A percentile compares a stretch with the other conserved stretches of the same genome.
Evolutionary conservation across 2,797 vertebrate genomes (phyloP).

Genomic region (Neosilurus mollespiculum): DNA sequence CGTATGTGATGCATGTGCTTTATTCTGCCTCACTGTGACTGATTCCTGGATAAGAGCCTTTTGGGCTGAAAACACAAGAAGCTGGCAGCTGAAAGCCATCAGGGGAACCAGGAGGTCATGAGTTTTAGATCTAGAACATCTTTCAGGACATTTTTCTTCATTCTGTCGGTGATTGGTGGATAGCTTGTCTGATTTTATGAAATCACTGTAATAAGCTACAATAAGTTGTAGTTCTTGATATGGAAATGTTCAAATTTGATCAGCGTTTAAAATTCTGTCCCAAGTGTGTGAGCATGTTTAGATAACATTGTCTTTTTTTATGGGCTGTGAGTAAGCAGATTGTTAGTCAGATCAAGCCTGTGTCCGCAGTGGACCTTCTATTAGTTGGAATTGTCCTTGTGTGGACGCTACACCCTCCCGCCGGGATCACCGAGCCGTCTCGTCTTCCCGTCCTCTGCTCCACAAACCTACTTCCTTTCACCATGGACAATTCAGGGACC

Average conservation of each 20-base stretch:
- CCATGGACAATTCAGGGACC: conserved; percentile 52
- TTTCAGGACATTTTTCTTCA: conserved; percentile 23
- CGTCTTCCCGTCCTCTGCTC: conserved; percentile 44
- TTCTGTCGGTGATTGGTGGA: conserved; percentile 30
- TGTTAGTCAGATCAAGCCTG: conserved; percentile 12
- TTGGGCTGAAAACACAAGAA: neutral
- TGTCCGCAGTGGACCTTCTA: conserved; percentile 34
- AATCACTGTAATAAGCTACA: conserved; percentile 3
- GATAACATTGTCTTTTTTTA: neutral
- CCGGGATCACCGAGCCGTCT: conserved; percentile 24
- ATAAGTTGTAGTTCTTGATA: conserved; percentile 1
- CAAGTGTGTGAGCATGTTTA: neutral
- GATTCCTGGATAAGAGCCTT: conserved; percentile 26
- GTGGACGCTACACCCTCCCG: conserved; percentile 39
- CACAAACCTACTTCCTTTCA: conserved; percentile 53
- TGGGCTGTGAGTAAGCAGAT: conserved; percentile 4
- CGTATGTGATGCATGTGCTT: conserved; percentile 79
- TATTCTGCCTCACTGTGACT: conserved; percentile 38
- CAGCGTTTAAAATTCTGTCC: conserved; percentile 13
- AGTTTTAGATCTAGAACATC: conserved; percentile 31
- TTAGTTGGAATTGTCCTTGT: conserved; percentile 38
- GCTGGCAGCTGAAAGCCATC: conserved; percentile 19
- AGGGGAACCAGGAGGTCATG: conserved; percentile 5
- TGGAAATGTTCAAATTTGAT: neutral
- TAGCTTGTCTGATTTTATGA: neutral